Conservation (phyloP, 2,888 invertebrate genomes). For the Hermaeophaga mercurialis region DNA sequence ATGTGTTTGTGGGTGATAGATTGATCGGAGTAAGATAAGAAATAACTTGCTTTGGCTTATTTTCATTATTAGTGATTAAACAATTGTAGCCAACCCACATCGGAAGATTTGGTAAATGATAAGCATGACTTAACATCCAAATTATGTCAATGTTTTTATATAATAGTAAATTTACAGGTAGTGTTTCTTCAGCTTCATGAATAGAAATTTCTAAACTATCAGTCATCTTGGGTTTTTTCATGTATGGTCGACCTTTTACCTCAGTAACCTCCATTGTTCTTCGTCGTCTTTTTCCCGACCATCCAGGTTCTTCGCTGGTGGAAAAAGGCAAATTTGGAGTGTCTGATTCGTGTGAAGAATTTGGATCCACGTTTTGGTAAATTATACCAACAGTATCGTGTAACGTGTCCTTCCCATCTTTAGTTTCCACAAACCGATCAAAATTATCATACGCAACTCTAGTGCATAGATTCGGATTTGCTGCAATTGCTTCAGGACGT, state of each 20-base stretch:
- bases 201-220: slow-evolving; percentile 29
- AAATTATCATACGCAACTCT: slow-evolving; percentile 33
- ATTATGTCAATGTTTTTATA: slow-evolving; percentile 3
- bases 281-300: slow-evolving; percentile 33
- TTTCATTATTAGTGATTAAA: slow-evolving; percentile 3
- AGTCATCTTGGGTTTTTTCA: slow-evolving; percentile 40
- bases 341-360: slow-evolving; percentile 32
- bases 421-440: slow-evolving; percentile 32
- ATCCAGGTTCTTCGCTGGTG: slow-evolving; percentile 25
- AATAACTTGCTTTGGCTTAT: slow-evolving; percentile 14
- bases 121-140: slow-evolving; percentile 11
- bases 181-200: slow-evolving; percentile 35
- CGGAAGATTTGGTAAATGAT: slow-evolving; percentile 7
- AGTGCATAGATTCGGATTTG: slow-evolving; percentile 19
- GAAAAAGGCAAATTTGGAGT: slow-evolving; percentile 28
- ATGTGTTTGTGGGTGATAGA: slow-evolving; percentile 41
- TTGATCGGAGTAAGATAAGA: slow-evolving; percentile 40
- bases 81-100: slow-evolving; percentile 12
- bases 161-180: slow-evolving; percentile 13
- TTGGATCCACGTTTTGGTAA: slow-evolving; percentile 17
- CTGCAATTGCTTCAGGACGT: slow-evolving; percentile 30
- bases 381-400: slow-evolving; percentile 7
- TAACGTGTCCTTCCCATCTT: slow-evolving; percentile 31
- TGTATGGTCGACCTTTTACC: slow-evolving; percentile 35
- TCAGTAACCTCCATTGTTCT: slow-evolving; percentile 37